phyloP scores from a whole-genome alignment of 2,888 invertebrate species.

The Xestia rhomboidea region DNA sequence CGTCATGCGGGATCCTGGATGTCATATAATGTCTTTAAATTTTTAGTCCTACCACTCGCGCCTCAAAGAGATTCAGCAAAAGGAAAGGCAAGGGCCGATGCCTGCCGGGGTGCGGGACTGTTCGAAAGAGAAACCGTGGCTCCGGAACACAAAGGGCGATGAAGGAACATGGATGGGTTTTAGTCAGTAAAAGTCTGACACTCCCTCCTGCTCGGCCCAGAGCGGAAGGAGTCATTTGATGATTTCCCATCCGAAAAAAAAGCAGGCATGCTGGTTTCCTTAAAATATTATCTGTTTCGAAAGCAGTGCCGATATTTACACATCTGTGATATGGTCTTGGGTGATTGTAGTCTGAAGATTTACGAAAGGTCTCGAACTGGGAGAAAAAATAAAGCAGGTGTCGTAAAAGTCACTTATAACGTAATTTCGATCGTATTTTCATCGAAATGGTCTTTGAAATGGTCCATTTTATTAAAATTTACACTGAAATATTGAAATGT shows the following conservation, averaged over 20 bases:
- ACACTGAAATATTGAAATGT: slow-evolving; percentile 45
- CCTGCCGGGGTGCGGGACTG: too few relatives aligned
- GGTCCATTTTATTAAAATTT: slow-evolving; percentile 36
- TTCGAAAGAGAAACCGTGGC: too few relatives aligned
- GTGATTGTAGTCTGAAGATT: background rate
- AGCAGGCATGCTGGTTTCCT: background rate
- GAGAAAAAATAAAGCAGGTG: slow-evolving; percentile 18
- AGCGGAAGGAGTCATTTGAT: too few relatives aligned
- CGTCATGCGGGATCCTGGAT: background rate
- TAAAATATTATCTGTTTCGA: background rate
- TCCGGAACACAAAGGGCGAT: too few relatives aligned
- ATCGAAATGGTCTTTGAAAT: slow-evolving; percentile 34
- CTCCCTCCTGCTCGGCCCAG: too few relatives aligned
- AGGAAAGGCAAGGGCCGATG: too few relatives aligned
- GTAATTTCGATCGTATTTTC: slow-evolving; percentile 32
- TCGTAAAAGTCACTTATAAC: slow-evolving; percentile 24
- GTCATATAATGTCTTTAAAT: background rate
- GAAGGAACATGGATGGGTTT: too few relatives aligned
- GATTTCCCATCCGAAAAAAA: too few relatives aligned
- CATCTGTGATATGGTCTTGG: background rate
- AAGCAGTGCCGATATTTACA: background rate
- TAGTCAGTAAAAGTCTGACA: too few relatives aligned
- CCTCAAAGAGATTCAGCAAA: too few relatives aligned
- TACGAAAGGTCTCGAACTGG: background rate
- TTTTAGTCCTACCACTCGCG: background rate